Percentiles rank a stretch among this genome's conserved stretches.
Conservation (phyloP, 2,888 invertebrate genomes). For the Lasioglossum lativentre region DNA sequence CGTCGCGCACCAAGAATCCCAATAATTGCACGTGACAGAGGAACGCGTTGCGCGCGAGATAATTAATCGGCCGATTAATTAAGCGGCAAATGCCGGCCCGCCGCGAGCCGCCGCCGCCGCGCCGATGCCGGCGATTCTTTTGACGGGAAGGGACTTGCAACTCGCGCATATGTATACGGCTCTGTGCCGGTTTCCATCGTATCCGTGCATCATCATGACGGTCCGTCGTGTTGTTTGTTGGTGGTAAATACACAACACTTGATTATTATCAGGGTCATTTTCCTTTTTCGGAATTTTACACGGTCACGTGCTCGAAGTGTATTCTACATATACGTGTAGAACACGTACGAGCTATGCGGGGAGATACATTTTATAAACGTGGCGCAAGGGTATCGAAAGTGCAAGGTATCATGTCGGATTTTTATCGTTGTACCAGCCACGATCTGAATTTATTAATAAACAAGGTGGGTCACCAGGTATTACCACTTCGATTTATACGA, state of each 20-base stretch:
- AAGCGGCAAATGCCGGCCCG: slow-evolving; percentile 46
- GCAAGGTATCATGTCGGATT: slow-evolving; percentile 11
- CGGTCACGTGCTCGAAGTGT: background rate
- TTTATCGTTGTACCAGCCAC: background rate
- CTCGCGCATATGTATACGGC: slow-evolving; percentile 11
- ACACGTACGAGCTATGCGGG: background rate
- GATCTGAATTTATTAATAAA: slow-evolving; percentile 10
- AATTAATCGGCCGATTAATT: slow-evolving; percentile 73
- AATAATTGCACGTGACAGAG: slow-evolving; percentile 66
- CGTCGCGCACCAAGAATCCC: slow-evolving; percentile 64
- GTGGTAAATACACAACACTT: slow-evolving; percentile 58
- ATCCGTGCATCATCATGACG: slow-evolving; percentile 48
- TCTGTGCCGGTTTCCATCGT: slow-evolving; percentile 37
- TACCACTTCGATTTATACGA: no score
- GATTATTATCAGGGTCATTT: slow-evolving; percentile 25
- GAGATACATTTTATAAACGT: slow-evolving; percentile 20
- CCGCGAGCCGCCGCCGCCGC: background rate
- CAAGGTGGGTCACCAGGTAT: no score
- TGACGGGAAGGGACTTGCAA: slow-evolving; percentile 26
- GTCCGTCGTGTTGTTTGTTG: slow-evolving; percentile 55
- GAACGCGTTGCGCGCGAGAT: slow-evolving; percentile 61
- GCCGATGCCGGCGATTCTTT: slow-evolving; percentile 44
- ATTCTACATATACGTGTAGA: background rate
- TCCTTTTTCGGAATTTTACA: slow-evolving; percentile 10
- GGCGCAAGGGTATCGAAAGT: background rate